Evolutionary conservation across 2,113 vertebrate genomes (phyloP).

Genomic region (Limnothrissa miodon): DNA sequence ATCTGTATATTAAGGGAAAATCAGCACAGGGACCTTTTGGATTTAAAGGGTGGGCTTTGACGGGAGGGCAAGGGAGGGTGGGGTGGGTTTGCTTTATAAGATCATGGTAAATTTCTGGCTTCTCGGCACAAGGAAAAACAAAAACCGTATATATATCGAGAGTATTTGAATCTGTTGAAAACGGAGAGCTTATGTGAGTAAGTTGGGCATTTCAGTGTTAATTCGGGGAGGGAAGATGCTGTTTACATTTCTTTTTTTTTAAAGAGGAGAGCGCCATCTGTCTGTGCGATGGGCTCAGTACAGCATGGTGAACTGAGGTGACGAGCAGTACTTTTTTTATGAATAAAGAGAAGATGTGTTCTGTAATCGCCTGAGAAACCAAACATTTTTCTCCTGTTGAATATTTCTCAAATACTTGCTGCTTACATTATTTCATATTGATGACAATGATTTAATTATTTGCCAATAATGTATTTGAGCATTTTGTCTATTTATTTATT

Average conservation of each 20-base stretch:
- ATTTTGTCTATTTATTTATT: conserved; percentile 52
- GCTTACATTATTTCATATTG: conserved; percentile 73
- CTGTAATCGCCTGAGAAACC: conserved; percentile 75
- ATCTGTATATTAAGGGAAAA: conserved; percentile 78
- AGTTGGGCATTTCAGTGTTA: conserved; percentile 67
- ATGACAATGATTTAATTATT: conserved; percentile 70
- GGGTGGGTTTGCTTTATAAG: conserved; percentile 65
- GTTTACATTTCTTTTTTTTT: conserved; percentile 68
- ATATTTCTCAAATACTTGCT: conserved; percentile 75
- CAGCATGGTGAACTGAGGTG: conserved; percentile 70
- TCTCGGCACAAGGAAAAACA: conserved; percentile 72
- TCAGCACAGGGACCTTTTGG: conserved; percentile 77
- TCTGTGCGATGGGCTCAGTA: conserved; percentile 65
- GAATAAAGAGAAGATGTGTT: conserved; percentile 56
- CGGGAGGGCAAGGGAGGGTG: conserved; percentile 41
- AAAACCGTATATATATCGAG: conserved; percentile 62
- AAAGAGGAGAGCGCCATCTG: conserved; percentile 60
- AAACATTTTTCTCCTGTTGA: conserved; percentile 71
- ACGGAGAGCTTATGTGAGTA: conserved; percentile 57
- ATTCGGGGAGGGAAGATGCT: conserved; percentile 63
- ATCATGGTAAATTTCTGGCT: conserved; percentile 73
- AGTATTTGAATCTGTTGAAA: conserved; percentile 60
- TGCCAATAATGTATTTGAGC: conserved; percentile 62
- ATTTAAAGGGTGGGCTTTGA: conserved; percentile 48
- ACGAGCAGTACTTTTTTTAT: conserved; percentile 71